Percentiles rank a stretch among this genome's conserved stretches.
These are phyloP conservation scores for Halcyon badia DNA, from an alignment of 2,797 vertebrate genomes.

Conservation along the genomic window DNA sequence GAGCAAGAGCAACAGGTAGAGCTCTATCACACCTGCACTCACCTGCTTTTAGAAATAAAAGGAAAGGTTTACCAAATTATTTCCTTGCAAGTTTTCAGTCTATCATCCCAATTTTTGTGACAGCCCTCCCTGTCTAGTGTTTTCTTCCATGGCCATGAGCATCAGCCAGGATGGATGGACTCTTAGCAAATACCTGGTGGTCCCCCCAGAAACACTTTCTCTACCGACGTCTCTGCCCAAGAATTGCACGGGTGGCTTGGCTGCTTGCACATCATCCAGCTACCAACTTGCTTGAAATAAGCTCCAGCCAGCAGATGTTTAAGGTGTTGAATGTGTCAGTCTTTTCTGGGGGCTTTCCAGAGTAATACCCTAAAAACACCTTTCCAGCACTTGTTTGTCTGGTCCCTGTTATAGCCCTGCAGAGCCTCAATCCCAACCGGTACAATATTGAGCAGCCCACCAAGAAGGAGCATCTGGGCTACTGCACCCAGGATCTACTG, in stretches of 20 bases:
- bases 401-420: not conserved
- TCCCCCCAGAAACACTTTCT: not conserved
- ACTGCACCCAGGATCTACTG: not conserved
- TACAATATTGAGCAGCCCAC: fast-evolving
- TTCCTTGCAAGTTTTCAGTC: not conserved
- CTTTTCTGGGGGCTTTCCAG: not conserved
- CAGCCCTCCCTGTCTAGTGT: not conserved
- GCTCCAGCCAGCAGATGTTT: not conserved
- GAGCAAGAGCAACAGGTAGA: not conserved
- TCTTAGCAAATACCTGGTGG: not conserved
- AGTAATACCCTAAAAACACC: not conserved
- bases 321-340: no score
- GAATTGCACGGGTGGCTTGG: fast-evolving
- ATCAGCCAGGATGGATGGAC: not conserved
- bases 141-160: not conserved
- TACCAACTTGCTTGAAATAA: not conserved
- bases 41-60: not conserved
- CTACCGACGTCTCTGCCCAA: not conserved
- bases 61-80: not conserved
- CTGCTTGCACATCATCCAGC: not conserved
- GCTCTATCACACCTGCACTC: not conserved
- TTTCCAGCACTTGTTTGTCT: not conserved
- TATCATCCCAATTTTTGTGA: not conserved
- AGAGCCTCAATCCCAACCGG: not conserved
- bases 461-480: not conserved